Base-by-base conservation (phyloP, 2,113 vertebrate species). In the Ctenomys sociabilis region DNA sequence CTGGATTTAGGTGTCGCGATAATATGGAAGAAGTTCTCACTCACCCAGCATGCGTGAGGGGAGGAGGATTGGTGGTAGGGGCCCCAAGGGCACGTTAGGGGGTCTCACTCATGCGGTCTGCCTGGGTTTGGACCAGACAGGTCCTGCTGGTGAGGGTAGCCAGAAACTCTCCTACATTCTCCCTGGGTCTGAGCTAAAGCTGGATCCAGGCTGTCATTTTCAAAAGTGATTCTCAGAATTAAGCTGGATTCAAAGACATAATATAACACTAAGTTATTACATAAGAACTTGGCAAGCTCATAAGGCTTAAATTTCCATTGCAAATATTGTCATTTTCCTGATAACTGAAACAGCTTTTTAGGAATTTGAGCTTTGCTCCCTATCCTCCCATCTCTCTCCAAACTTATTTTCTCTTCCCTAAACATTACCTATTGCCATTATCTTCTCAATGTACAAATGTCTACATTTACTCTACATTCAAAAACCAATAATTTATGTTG, bases 201-300 rank as follows among this genome's bases (percentile, higher is more conserved):
- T n/a, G n/a, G n/a, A n/a, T n/a, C 12, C 5, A 73, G 14, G 37
- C 3, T 52, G 28, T 13, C 26, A 92, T 90, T 95, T 81, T 91
- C 59, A 64, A 90, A 66, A 84, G 22, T 72, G 85, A 28, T 87
- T 40, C 40, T 92, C 35, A 94, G 32, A 92, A 90, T 81, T 87
- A 85, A 82, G 26, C 35, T 90, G 4, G 30, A 90, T 30, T 17
- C 3, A 81, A 11, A 45, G 16, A 52, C 83, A 78, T 24, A 35
- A 68, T 1, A 13, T 80, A 45, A 75, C 26, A 85, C 22, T 84
- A 94, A 40, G 26, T 37, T 4, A 80, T 32, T 40, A 89, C 22
- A 88, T 37, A 72, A n/a, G 61, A 52, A 45, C 1, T 88, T n/a
- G 11, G 26, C n/a, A 68, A 64, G 1, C 32, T 61, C 72, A 4